Percentiles rank a stretch among this genome's conserved stretches.
Conservation (phyloP, 2,888 invertebrate species). For the Chrysina gloriosa region DNA sequence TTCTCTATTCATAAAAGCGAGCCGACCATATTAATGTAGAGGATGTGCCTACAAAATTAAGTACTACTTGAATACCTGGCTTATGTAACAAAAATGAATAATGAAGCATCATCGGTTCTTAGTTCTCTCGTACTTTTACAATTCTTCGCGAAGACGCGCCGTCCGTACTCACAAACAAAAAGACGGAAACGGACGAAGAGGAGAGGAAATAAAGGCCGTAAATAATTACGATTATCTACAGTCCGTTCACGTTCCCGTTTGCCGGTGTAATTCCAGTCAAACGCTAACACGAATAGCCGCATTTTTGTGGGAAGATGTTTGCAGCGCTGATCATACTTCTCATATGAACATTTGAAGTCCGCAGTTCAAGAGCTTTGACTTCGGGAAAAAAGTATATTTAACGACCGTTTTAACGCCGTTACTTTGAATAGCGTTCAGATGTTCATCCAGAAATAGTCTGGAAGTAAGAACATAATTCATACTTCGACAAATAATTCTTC, state of each 20-base stretch:
- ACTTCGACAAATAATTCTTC: not conserved
- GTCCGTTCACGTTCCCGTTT: conserved; percentile 30
- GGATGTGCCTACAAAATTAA: conserved; percentile 1
- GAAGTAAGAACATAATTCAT: conserved; percentile 5
- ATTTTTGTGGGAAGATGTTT: conserved; percentile 23
- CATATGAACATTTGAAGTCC: not conserved
- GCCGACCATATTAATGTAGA: not conserved
- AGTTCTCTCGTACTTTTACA: not conserved
- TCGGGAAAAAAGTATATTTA: conserved; percentile 10
- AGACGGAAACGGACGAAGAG: conserved; percentile 37
- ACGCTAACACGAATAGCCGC: conserved; percentile 28
- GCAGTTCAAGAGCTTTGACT: not conserved
- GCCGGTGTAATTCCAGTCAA: conserved; percentile 24
- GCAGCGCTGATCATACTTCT: not conserved
- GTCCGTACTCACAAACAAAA: conserved; percentile 25
- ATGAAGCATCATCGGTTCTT: not conserved
- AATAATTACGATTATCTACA: conserved; percentile 39
- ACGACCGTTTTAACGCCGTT: conserved; percentile 12
- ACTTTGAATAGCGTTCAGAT: conserved; percentile 7
- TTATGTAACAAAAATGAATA: conserved; percentile 8
- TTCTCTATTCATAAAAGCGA: not conserved
- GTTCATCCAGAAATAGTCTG: conserved; percentile 3
- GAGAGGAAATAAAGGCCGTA: conserved; percentile 39
- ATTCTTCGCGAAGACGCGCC: conserved; percentile 11
- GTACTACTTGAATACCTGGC: conserved; percentile 10